Evolutionary conservation across 2,888 invertebrate species (phyloP).

Genomic region (Arrhopalites spinosus): DNA sequence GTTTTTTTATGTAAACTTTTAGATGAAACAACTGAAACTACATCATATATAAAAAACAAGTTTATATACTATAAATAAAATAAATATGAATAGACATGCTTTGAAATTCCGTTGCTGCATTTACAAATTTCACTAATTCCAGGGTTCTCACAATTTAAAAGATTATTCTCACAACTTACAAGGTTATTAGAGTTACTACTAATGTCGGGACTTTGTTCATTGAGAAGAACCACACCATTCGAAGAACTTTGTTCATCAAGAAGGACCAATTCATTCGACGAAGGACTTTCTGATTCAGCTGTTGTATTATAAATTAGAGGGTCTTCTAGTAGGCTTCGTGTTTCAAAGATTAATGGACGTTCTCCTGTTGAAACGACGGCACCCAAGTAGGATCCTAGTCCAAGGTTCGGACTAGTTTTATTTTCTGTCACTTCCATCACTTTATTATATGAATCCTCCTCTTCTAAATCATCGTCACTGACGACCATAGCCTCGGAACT

Average conservation of each 20-base stretch:
- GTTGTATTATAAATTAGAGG: slow-evolving; percentile 37
- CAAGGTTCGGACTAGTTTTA: background rate
- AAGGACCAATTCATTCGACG: slow-evolving; percentile 36
- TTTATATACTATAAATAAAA: background rate
- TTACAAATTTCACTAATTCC: slow-evolving; percentile 29
- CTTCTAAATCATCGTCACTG: slow-evolving; percentile 39
- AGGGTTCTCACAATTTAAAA: background rate
- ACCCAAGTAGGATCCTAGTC: slow-evolving; percentile 43
- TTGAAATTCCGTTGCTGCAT: slow-evolving; percentile 14
- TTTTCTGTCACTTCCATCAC: slow-evolving; percentile 11
- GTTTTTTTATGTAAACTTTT: no score
- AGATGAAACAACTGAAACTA: no score
- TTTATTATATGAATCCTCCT: slow-evolving; percentile 32
- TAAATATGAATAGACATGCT: background rate
- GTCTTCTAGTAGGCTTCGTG: slow-evolving; percentile 46
- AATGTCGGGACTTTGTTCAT: slow-evolving; percentile 49
- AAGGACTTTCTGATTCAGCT: slow-evolving; percentile 14
- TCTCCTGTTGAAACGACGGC: slow-evolving; percentile 49
- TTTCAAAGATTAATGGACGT: slow-evolving; percentile 47
- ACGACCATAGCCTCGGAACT: background rate
- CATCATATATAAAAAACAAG: background rate
- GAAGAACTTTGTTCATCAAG: slow-evolving; percentile 43
- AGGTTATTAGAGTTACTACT: slow-evolving; percentile 46
- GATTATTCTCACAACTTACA: slow-evolving; percentile 31
- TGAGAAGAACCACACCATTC: slow-evolving; percentile 44